Base-by-base conservation (phyloP, 1,140 invertebrate genomes). In the Scaptomyza graminum region DNA sequence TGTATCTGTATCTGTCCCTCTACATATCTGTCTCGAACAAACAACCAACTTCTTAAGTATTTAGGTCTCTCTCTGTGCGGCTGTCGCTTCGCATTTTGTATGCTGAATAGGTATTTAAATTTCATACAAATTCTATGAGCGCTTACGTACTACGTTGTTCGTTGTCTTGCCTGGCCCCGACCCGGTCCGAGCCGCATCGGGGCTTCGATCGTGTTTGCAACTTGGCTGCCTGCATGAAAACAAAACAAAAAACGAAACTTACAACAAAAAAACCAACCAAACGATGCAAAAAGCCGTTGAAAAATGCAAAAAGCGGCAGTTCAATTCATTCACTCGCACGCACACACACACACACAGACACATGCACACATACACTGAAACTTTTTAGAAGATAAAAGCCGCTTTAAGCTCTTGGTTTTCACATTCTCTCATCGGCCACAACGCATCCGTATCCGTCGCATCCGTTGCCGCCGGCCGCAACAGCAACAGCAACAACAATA, bases 41-140 rank as follows among this genome's bases (percentile, higher is more conserved):
- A 31, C 5, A 31, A 31, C 5, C 28, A 88, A 88, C 83, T 88
- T 88, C 83, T 88, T 88, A 88, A 88, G 83, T 88, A 88, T 88
- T 88, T 88, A 88, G 83, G 83, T 88, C 83, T 85, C 76, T 25
- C 28, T 34, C 6, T 88, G 83, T 69, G 56, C 61, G 62, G 82
- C 78, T 79, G 83, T 88, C 73, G 83, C 79, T 79, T 88, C 79
- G 79, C 83, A 83, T 83, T 88, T 88, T 79, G 83, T 88, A 88
- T 88, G 83, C 83, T 88, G 83, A 88, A 88, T 83, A 78, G 83
- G 83, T 88, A 88, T 88, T 88, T 88, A 88, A 88, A 88, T 87
- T 87, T 87, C 83, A 87, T 88, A 87, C 83, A 88, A 88, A 88
- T 88, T 88, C 83, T 88, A 88, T 88, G 79, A 81, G 75, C 54